Percentiles rank a stretch among this genome's conserved stretches.
These are phyloP conservation scores for Strix uralensis DNA, from an alignment of 2,113 vertebrate species.

Conservation along the genomic window DNA sequence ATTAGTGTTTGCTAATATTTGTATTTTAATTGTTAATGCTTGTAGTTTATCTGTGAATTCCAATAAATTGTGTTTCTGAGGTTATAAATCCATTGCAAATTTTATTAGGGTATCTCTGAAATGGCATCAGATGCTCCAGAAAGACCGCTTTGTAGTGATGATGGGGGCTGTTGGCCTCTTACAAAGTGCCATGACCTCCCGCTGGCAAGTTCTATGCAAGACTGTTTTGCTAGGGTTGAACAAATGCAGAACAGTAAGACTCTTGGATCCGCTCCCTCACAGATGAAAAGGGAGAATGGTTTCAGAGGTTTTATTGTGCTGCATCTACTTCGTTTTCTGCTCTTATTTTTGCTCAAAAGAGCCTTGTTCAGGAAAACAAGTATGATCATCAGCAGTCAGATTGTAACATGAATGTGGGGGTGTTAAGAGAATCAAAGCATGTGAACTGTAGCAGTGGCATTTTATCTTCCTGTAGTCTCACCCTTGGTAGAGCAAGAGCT, in stretches of 20 bases:
- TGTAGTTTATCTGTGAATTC: background rate
- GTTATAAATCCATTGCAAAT: background rate
- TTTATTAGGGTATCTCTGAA: background rate
- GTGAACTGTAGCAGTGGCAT: background rate
- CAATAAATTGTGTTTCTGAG: background rate
- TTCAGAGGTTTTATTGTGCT: background rate
- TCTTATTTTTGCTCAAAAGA: background rate
- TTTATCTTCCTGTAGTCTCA: background rate
- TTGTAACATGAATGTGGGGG: rapidly evolving
- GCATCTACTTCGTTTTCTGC: background rate
- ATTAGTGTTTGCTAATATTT: background rate
- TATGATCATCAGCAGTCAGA: background rate
- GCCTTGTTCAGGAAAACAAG: background rate
- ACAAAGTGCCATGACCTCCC: background rate
- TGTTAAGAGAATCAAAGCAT: background rate
- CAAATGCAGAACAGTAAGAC: background rate
- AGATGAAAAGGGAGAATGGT: no score
- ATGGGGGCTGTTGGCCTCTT: background rate
- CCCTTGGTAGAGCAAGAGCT: background rate
- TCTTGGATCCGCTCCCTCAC: background rate
- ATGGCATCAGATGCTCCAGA: background rate
- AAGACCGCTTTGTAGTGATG: background rate
- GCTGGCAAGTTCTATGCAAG: background rate
- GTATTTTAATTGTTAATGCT: background rate
- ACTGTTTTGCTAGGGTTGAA: background rate